A percentile compares a stretch with the other conserved stretches of the same genome.
These are phyloP conservation scores for Aphaenogaster rudis DNA, from an alignment of 1,140 invertebrate genomes.

Conservation along the genomic window DNA sequence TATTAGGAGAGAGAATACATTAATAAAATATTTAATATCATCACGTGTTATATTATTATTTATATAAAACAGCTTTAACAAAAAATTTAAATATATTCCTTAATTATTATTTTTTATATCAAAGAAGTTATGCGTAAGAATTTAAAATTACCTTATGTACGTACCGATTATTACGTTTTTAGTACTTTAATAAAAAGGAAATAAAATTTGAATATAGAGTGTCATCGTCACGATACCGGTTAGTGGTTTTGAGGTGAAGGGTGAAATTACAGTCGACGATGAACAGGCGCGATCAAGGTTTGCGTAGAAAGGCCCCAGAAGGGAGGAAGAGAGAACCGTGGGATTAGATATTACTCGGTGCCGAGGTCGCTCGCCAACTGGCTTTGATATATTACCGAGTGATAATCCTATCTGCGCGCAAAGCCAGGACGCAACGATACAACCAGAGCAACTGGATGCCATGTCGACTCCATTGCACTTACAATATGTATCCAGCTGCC, in stretches of 20 bases:
- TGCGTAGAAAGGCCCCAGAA: background rate
- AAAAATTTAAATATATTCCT: background rate
- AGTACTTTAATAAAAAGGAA: background rate
- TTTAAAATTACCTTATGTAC: background rate
- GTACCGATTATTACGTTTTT: background rate
- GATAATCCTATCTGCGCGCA: slow-evolving; percentile 74
- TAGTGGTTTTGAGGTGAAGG: slow-evolving; percentile 21
- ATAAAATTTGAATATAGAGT: background rate
- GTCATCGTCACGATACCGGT: background rate
- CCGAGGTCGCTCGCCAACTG: slow-evolving; percentile 59
- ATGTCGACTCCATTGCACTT: slow-evolving; percentile 36
- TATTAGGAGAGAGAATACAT: background rate
- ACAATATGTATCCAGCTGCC: slow-evolving; percentile 46
- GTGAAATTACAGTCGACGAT: slow-evolving; percentile 54
- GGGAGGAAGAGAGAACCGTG: slow-evolving; percentile 38
- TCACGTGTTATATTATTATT: background rate
- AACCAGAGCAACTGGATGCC: slow-evolving; percentile 55
- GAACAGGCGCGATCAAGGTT: slow-evolving; percentile 46
- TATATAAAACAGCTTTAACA: background rate
- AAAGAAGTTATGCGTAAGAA: background rate
- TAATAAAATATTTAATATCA: background rate
- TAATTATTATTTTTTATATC: slow-evolving; percentile 1
- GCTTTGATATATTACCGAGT: slow-evolving; percentile 76
- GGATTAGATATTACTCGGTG: slow-evolving; percentile 62
- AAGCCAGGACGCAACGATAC: slow-evolving; percentile 69